These are phyloP conservation scores for Leptura quadrifasciata DNA, from an alignment of 2,888 invertebrate species.

Conservation along the genomic window DNA sequence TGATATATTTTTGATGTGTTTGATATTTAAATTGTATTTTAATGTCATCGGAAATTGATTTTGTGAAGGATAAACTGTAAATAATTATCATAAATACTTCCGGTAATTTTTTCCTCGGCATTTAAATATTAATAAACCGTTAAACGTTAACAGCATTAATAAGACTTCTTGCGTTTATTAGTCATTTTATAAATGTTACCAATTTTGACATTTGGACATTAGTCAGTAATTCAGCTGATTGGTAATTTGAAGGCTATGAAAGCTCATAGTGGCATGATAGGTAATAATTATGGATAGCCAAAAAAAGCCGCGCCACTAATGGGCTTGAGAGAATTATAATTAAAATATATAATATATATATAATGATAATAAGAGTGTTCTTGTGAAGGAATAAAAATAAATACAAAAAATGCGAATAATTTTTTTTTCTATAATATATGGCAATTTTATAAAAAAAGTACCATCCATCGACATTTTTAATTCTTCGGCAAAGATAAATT, in stretches of 20 bases:
- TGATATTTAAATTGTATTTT: not conserved
- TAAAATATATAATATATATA: too few species aligned
- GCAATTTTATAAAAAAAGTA: too few species aligned
- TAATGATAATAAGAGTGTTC: too few species aligned
- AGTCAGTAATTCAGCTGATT: not conserved
- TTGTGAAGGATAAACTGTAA: not conserved
- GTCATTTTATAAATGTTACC: not conserved
- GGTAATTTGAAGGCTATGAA: not conserved
- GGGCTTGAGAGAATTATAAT: too few species aligned
- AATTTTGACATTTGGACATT: not conserved
- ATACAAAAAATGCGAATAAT: too few species aligned
- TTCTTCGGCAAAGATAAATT: too few species aligned
- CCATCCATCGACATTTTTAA: too few species aligned
- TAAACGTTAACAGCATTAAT: not conserved
- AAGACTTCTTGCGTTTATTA: not conserved
- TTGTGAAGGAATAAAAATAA: too few species aligned
- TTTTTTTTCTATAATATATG: too few species aligned
- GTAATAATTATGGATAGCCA: not conserved
- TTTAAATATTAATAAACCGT: constrained; percentile 3
- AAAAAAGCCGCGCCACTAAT: not conserved
- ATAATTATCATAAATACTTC: not conserved
- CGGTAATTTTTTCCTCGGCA: constrained; percentile 1
- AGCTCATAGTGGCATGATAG: not conserved
- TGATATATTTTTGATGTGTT: too few species aligned
- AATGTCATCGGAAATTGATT: constrained; percentile 1